Conservation (phyloP, 64 coral and sea anemone species). For the Porites australiensis region DNA sequence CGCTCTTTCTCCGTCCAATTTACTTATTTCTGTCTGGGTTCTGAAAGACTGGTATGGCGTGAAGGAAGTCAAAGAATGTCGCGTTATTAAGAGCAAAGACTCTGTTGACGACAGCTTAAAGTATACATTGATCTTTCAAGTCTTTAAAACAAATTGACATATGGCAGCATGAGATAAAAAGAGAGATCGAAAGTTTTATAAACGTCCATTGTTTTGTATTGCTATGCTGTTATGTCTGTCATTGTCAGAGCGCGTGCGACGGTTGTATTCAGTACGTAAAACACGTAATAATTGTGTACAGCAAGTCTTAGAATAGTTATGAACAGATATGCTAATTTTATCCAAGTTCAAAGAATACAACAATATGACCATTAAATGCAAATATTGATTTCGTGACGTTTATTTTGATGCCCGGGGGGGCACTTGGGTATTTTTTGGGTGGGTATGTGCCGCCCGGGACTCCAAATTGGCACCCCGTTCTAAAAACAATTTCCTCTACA, state of each 20-base stretch:
- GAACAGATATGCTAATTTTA: not conserved
- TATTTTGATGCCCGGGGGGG: too few species aligned
- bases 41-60: not conserved
- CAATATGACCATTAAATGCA: not conserved
- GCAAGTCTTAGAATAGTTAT: not conserved
- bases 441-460: too few species aligned
- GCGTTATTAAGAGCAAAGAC: not conserved
- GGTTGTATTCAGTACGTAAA: not conserved
- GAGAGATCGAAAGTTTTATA: not conserved
- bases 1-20: not conserved
- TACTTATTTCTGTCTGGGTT: not conserved
- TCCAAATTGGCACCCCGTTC: too few species aligned
- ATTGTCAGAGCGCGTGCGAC: not conserved
- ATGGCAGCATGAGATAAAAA: not conserved
- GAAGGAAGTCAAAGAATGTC: not conserved
- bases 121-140: not conserved
- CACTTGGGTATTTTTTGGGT: too few species aligned
- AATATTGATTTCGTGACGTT: not conserved
- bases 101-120: slow-evolving; percentile 25
- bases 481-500: too few species aligned
- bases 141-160: not conserved
- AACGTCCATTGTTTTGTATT: not conserved
- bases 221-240: not conserved
- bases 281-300: not conserved
- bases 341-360: not conserved